Conservation (phyloP, 2,888 invertebrate species). For the Ischnura elegans region DNA sequence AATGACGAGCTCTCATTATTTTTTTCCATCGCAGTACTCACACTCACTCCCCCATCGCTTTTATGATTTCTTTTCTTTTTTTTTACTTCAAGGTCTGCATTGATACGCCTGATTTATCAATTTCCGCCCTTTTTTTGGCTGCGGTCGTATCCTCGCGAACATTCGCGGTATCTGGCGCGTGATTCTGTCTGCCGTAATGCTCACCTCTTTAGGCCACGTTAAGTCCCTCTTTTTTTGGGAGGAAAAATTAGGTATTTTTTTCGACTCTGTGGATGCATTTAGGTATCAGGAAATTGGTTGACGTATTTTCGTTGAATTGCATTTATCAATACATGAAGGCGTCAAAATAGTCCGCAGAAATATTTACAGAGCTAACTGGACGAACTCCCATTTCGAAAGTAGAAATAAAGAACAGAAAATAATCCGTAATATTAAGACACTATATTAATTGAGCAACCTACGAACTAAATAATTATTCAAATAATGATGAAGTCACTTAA, state of each 20-base stretch:
- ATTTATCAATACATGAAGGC: too few species aligned
- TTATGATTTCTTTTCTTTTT: not conserved
- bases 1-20: constrained; percentile 18
- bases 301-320: too few species aligned
- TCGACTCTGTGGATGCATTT: not conserved
- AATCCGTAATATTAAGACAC: too few species aligned
- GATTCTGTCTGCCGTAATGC: not conserved
- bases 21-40: constrained; percentile 10
- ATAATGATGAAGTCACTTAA: too few species aligned
- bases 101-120: not conserved
- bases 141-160: not conserved
- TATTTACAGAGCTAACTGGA: too few species aligned
- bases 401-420: too few species aligned
- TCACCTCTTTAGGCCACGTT: not conserved
- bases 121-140: not conserved
- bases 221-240: not conserved
- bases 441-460: too few species aligned
- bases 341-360: too few species aligned
- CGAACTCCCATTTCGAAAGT: too few species aligned
- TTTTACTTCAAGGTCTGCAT: not conserved
- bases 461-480: too few species aligned
- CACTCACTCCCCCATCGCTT: not conserved
- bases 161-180: not conserved
- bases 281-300: too few species aligned
- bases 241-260: not conserved